phyloP scores from a whole-genome alignment of 2,797 vertebrate species.

The Chiloscyllium punctatum region DNA sequence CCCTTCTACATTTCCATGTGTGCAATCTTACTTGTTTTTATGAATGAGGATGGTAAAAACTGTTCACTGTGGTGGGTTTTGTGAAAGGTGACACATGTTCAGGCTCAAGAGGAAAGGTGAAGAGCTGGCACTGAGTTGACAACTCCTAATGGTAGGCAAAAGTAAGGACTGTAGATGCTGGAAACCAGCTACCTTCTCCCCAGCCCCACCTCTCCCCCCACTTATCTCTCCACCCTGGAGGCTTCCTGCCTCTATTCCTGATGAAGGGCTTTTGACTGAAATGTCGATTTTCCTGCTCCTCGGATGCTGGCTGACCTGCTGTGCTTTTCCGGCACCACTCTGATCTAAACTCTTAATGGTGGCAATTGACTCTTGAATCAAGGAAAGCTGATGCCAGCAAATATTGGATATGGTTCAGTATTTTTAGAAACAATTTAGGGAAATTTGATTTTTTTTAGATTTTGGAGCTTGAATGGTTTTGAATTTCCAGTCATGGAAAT shows the following conservation, averaged over 20 bases:
- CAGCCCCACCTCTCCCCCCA: too few species aligned
- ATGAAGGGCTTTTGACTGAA: too few species aligned
- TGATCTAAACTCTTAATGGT: neutral
- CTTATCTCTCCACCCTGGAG: too few species aligned
- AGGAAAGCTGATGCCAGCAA: neutral
- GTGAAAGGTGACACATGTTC: neutral
- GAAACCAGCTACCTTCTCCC: too few species aligned
- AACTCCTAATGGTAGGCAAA: neutral
- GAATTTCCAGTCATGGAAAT: too few species aligned
- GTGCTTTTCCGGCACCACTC: too few species aligned
- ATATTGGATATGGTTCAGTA: neutral
- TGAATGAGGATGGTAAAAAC: neutral
- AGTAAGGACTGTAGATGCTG: too few species aligned
- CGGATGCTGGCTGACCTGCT: too few species aligned
- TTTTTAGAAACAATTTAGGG: neutral
- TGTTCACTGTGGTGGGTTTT: neutral
- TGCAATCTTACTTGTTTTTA: neutral
- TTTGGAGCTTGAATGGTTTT: neutral
- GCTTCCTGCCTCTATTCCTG: too few species aligned
- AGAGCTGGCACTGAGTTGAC: neutral
- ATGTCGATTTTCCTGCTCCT: too few species aligned
- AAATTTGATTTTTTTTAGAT: neutral
- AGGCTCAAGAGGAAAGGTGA: neutral
- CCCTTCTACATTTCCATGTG: neutral
- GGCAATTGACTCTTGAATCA: neutral